Evolutionary conservation across 2,113 vertebrate species (phyloP), one percentile per base, ranked within the genome.

Genomic region (Gila orcuttii): DNA sequence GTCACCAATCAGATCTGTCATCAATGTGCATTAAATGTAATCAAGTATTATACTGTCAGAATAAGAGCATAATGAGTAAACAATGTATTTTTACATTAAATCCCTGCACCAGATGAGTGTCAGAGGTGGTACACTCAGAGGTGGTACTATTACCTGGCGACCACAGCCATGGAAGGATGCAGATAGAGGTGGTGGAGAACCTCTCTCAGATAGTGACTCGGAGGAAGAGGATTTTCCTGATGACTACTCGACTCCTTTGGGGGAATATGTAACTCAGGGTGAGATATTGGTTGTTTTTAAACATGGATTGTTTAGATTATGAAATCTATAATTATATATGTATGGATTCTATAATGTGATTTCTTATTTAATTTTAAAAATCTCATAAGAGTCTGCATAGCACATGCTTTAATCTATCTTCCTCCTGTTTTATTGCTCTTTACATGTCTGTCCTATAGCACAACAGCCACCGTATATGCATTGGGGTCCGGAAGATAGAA

Each of bases 171-270:
- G 95, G 95, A 93, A 95, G 91, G 95, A 96, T 4, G 93, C 93
- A n/a, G 94, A 94, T 1, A 90, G 93, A 6, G 94, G 93, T 2
- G 92, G 93, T 59, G 93, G 92, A 6, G 95, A 96, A 66, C 95
- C 95, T 3, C 93, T 96, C 55, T 96, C 95, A 0, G 95, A 96
- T 92, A 95, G 94, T 12, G 95, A 96, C 91, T 96, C 95, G 0
- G 95, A 96, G 69, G 95, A 95, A 87, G 95, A 96, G 85, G 95
- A 96, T 93, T 96, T 96, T 75, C 95, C 95, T 0, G 95, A 96
- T 31, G 94, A 95, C 89, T 94, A 92, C 82, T 95, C 94, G 69
- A 96, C 94, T 1, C 95, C 95, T 0, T 80, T 96, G 73, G 95
- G 95, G 57, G 94, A 95, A 91, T 95, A 96, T 88, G 88, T 96